Conservation (phyloP, 2,113 vertebrate species). For the Illadopsis cleaveri region DNA sequence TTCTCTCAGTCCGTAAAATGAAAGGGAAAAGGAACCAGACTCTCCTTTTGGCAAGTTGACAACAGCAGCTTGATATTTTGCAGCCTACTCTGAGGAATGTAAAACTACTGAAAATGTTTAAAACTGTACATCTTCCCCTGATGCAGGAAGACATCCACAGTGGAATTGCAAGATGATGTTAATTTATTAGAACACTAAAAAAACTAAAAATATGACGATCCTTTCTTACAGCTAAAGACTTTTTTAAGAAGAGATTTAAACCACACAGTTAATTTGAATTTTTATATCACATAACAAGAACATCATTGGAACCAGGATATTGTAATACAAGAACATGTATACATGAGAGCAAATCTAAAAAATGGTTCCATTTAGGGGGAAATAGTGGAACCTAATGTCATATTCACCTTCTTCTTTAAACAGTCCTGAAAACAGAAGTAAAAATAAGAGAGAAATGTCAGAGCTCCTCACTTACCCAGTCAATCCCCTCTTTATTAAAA, state of each 20-base stretch:
- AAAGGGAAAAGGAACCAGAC: neutral
- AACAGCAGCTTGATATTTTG: neutral
- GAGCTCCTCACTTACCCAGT: neutral
- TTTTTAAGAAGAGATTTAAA: neutral
- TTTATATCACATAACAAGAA: neutral
- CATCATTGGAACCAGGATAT: neutral
- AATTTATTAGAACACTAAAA: neutral
- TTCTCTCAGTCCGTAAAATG: neutral
- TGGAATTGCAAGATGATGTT: neutral
- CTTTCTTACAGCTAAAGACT: neutral
- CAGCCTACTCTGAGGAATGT: neutral
- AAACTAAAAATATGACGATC: neutral
- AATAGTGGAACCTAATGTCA: neutral
- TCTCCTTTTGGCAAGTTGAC: neutral
- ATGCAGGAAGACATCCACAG: neutral
- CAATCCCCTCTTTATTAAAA: neutral
- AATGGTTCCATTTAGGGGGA: neutral
- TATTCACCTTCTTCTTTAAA: neutral
- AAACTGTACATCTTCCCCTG: neutral
- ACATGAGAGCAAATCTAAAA: neutral
- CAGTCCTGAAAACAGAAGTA: neutral
- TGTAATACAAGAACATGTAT: neutral
- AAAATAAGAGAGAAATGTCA: neutral
- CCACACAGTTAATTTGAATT: neutral
- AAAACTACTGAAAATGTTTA: neutral